These are phyloP conservation scores for Cossypha heuglini DNA, from an alignment of 2,797 vertebrate species.

Conservation along the genomic window DNA sequence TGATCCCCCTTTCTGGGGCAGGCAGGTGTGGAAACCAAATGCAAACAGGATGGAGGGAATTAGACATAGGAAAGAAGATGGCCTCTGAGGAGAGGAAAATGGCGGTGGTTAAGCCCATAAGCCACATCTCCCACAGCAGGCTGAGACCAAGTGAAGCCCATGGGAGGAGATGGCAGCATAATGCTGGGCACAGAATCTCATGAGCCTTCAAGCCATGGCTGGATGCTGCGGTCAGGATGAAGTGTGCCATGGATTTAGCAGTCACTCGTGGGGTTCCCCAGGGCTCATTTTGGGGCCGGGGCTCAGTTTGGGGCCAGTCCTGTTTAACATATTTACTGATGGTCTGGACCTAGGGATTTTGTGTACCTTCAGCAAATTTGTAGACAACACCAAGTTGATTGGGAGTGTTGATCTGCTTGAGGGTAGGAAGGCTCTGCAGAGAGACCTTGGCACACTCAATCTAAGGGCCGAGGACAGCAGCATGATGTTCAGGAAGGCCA, in stretches of 20 bases:
- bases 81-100: not conserved
- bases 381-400: not conserved
- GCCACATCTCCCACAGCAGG: fast-evolving
- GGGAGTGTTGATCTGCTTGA: not conserved
- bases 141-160: not conserved
- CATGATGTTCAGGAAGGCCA: not conserved
- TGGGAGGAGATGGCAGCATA: not conserved
- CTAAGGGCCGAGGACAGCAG: fast-evolving
- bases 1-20: fast-evolving
- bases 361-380: not conserved
- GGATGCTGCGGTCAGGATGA: not conserved
- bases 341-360: not conserved
- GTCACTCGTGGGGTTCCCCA: not conserved
- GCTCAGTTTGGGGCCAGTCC: fast-evolving
- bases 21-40: not conserved
- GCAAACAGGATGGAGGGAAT: not conserved
- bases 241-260: fast-evolving
- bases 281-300: fast-evolving
- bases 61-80: not conserved
- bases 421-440: not conserved
- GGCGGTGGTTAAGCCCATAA: fast-evolving
- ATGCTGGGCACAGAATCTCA: not conserved
- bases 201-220: not conserved
- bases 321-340: not conserved
- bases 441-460: not conserved